Base-by-base conservation (phyloP, 1,140 invertebrate species). In the Drosophila prosaltans region DNA sequence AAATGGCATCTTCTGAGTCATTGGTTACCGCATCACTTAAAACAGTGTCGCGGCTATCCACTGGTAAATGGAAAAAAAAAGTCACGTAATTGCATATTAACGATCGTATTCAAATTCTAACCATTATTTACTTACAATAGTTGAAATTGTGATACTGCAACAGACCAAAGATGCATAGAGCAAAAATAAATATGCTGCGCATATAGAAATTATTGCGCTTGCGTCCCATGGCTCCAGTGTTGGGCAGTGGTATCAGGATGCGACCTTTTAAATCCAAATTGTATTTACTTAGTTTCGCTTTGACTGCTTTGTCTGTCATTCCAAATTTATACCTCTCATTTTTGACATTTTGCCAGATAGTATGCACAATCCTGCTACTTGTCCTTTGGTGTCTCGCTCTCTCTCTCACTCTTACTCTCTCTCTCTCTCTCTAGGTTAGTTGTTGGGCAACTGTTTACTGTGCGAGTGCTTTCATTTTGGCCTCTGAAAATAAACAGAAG, bases 111-210 rank as follows among this genome's bases (percentile, higher is more conserved):
- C 4, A 30, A 30, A 30, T 30, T 2, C 28, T n/a, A 16, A 24
- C 36, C 30, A 8, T 11, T 9, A 40, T 51, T 1, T 26, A 79
- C 91, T 91, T 80, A 76, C 93, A 83, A 65, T 95, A 93, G 81
- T 93, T 95, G 80, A 95, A 94, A 75, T 96, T 94, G 82, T 95
- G 94, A 48, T 96, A 91, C 78, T 96, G 95, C 70, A 96, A 92
- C 93, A 95, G 95, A 26, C 95, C 93, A 84, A 96, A 96, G 72
- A 95, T 94, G 59, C 95, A 93, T 41, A 95, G 91, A 74, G 95
- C 95, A 70, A 95, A 90, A 65, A 95, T 92, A 51, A 95, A 91
- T 40, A 95, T 92, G 55, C 94, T 95, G 81, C 95, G 94, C 69
- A 95, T 88, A 78, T 95, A 93, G 81, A 91, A 91, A 51, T 83